Evolutionary conservation across 2,888 invertebrate species (phyloP), one percentile per base, ranked within the genome.

Genomic region (Cerceris rybyensis): DNA sequence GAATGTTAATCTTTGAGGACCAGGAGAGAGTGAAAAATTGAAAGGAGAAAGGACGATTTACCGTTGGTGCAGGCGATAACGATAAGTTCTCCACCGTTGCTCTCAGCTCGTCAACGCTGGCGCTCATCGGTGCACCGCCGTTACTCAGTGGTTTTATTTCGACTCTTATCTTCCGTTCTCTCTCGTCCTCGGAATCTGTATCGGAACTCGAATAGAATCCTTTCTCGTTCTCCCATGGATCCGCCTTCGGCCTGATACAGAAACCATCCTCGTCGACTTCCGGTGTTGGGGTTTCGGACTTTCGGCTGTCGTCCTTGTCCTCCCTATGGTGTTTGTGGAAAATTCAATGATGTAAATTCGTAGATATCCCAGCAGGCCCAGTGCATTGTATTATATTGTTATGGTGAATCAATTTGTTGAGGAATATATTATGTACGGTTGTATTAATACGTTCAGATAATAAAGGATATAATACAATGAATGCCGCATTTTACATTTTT

Each of bases 241-340:
- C 96, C 88, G 96, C 95, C 92, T 96, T 96, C 55, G 97, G 98
- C 92, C 97, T 95, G 87, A 98, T 96, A 87, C 97, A 96, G 91
- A 96, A 98, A 11, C 98, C 98, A 92, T 98, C 98, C 88, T 98
- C 98, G 92, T 98, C 98, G 4, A 98, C 97, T 93, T 97, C 97
- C 50, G 96, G 96, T 5, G 96, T 94, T 41, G 93, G 93, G 6
- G 93, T 93, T 72, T 93, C 93, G 0, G 93, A 93, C 83, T 93
- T 93, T 65, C 92, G 88, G 72, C 92, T 92, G 75, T 93, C 93
- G 75, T 96, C 96, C 90, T 96, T 96, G 89, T 96, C 96, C 88
- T 97, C 96, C 88, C 95, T 95, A 57, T 49, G 52, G 42, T 50
- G 60, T 64, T 54, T 43, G 17, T 9, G 4, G 28, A 13, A 50